These are phyloP conservation scores for Drosophila recens DNA, from an alignment of 2,888 invertebrate species.

Conservation along the genomic window DNA sequence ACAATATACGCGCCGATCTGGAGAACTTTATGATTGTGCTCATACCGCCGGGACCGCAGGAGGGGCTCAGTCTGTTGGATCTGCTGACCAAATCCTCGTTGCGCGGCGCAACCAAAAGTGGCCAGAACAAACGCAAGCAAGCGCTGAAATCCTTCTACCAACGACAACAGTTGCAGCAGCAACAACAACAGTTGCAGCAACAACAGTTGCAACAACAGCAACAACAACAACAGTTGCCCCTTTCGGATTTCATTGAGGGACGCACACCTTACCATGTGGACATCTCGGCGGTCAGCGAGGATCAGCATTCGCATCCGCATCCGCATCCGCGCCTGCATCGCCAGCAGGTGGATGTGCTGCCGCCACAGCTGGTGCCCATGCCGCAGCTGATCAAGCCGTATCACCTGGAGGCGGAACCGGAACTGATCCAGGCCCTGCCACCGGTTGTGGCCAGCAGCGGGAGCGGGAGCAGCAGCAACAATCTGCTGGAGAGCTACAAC, in stretches of 20 bases:
- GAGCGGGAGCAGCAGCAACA: constrained; percentile 50
- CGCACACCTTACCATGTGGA: constrained; percentile 90
- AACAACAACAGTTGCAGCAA: constrained; percentile 50
- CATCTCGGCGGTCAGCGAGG: constrained; percentile 84
- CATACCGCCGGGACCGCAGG: constrained; percentile 86
- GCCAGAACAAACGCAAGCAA: constrained; percentile 67
- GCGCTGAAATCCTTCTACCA: constrained; percentile 57
- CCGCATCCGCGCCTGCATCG: constrained; percentile 78
- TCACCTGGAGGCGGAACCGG: constrained; percentile 83
- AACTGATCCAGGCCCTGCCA: constrained; percentile 81
- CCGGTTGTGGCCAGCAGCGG: constrained; percentile 59
- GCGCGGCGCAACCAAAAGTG: constrained; percentile 59
- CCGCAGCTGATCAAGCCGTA: constrained; percentile 83
- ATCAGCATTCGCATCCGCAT: constrained; percentile 56
- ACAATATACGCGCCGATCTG: constrained; percentile 90
- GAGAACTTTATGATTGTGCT: constrained; percentile 91
- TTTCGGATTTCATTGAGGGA: constrained; percentile 88
- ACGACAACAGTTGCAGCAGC: constrained; percentile 48
- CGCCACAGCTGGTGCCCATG: constrained; percentile 82
- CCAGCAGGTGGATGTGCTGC: constrained; percentile 84
- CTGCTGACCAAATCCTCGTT: constrained; percentile 78
- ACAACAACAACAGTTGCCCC: constrained; percentile 43
- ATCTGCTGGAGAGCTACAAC: constrained; percentile 72
- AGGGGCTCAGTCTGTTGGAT: constrained; percentile 78
- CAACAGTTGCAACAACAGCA: no score